Conservation (phyloP, 2,113 vertebrate species). For the Mungos mungo region DNA sequence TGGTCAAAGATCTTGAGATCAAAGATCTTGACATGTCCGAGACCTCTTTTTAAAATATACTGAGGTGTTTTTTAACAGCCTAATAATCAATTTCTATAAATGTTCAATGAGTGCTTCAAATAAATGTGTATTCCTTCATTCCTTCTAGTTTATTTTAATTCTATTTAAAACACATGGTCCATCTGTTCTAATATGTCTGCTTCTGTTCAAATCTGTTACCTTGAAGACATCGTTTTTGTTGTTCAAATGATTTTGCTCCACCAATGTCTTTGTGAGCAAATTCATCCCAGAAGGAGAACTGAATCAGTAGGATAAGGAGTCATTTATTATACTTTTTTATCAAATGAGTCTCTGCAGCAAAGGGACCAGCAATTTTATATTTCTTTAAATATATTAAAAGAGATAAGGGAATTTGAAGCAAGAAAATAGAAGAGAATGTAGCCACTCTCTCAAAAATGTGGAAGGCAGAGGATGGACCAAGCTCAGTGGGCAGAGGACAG, state of each 20-base stretch:
- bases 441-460: background rate
- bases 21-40: background rate
- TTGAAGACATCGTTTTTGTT: background rate
- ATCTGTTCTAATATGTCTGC: background rate
- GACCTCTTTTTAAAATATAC: background rate
- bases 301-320: background rate
- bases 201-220: background rate
- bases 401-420: background rate
- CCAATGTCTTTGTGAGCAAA: background rate
- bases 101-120: background rate
- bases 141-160: background rate
- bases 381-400: background rate
- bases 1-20: background rate
- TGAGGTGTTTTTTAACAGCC: background rate
- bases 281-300: background rate
- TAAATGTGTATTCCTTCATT: background rate
- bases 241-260: background rate
- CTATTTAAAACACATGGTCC: background rate
- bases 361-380: background rate
- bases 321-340: background rate
- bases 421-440: background rate
- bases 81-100: background rate
- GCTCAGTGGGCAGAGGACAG: background rate
- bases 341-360: background rate
- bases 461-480: background rate